Evolutionary conservation across 2,888 invertebrate species (phyloP), one percentile per base, ranked within the genome.

Genomic region (Lasioglossum lativentre): DNA sequence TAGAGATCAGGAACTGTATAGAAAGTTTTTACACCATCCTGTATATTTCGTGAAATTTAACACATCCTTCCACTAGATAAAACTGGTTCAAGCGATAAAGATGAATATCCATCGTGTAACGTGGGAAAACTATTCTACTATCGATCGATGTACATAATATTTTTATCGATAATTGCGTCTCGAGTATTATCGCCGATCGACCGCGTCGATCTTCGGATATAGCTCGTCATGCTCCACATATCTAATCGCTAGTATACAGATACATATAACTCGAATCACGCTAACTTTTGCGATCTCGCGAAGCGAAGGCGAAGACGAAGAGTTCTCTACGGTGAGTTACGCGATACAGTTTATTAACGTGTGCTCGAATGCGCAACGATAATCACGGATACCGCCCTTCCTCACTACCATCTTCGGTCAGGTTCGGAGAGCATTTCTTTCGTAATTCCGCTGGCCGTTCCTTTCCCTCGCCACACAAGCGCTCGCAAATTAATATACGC

Each of bases 371-470:
- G 70, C 74, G 56, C 70, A 80, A 84, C 63, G 75, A 73, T 80
- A 81, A 79, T 42, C 74, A 79, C 66, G 77, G 79, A 75, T 89
- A 89, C 77, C 72, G 80, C 81, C 86, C 86, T 90, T 90, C 78
- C 85, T 88, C 81, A n/a, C 88, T 91, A 87, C 89, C 89, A 90
- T 91, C 92, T 91, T 92, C 90, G 90, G 89, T 88, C 82, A 86
- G 87, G 70, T 79, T 86, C 88, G 74, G 71, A 84, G 82, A 83
- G 73, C 47, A 78, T 89, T 89, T 85, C 90, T 92, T 90, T 91
- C 87, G 90, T 85, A 91, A 92, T 84, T 66, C 63, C n/a, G 76
- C 66, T 19, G 73, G 80, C 80, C 89, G 76, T 90, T 89, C 86
- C 89, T 90, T 90, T 88, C 87, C 85, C 81, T 88, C 59, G 40